Base-by-base conservation (phyloP, 2,888 invertebrate genomes). In the Apocheima hispidaria region DNA sequence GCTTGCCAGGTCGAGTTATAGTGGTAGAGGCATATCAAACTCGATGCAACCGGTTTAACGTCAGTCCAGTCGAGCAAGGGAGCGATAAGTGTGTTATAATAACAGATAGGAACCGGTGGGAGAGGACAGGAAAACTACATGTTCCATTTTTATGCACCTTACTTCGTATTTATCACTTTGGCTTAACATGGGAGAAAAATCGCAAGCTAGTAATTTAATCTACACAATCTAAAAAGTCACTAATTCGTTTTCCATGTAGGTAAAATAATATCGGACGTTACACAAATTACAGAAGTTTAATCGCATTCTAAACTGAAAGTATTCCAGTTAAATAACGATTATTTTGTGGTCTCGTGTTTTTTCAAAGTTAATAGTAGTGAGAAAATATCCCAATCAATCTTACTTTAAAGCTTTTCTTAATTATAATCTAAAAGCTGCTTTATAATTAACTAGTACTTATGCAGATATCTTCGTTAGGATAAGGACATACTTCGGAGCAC, bases 21-120 rank as follows among this genome's bases (percentile, higher is more conserved):
- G 52, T 68, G 83, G 87, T 69, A 60, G 68, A 60, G 71, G 69
- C 70, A 60, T 70, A 70, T 67, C 82, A 85, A 78, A 78, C 82
- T 82, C 80, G 76, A 49, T 73, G 72, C 84, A 83, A 91, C 91
- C 91, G 90, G 92, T 91, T 90, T 82, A 77, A 71, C 74, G 72
- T 73, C 71, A 69, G 73, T 72, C 82, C 74, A 78, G 72, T 78
- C 70, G 65, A 73, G 77, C 84, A 79, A 81, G 82, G 77, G 77
- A 78, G 74, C 77, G 84, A 84, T 88, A 84, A 81, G 75, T 71
- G 72, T 72, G 78, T 78, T 83, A 84, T 83, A 82, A 82, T 79
- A 79, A 80, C 75, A 78, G 81, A 81, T 74, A 58, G 51, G 66
- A 68, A 66, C 60, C 54, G 66, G 66, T 55, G 68, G 49, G 60